These are phyloP conservation scores for Drosophila leonis DNA, from an alignment of 2,888 invertebrate species.

Conservation along the genomic window DNA sequence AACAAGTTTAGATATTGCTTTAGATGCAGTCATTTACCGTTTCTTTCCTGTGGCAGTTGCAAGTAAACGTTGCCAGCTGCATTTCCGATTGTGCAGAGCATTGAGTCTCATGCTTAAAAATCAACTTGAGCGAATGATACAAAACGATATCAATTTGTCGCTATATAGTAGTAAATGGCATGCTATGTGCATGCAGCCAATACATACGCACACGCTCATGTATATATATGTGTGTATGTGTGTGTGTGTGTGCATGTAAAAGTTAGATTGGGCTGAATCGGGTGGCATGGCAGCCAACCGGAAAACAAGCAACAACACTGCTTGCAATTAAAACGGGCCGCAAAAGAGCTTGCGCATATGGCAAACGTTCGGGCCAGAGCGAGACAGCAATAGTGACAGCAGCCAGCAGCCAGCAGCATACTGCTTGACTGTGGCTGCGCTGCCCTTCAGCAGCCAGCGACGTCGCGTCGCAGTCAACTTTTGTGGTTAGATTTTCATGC, in stretches of 20 bases:
- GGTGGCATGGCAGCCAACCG: conserved; percentile 79
- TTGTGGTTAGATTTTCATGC: conserved; percentile 77
- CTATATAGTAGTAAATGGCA: conserved; percentile 71
- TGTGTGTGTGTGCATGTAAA: conserved; percentile 4
- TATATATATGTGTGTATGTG: not conserved
- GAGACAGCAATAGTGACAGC: conserved; percentile 58
- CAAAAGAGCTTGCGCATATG: conserved; percentile 38
- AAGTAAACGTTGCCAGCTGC: conserved; percentile 32
- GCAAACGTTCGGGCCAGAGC: conserved; percentile 23
- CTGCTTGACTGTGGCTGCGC: conserved; percentile 8
- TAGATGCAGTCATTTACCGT: conserved; percentile 6
- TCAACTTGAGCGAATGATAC: conserved; percentile 80
- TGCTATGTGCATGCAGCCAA: conserved; percentile 30
- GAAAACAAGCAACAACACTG: conserved; percentile 84
- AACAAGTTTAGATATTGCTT: not conserved
- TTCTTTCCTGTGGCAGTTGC: conserved; percentile 8
- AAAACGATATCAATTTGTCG: conserved; percentile 80
- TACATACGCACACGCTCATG: conserved; percentile 2
- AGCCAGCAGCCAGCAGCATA: conserved; percentile 32
- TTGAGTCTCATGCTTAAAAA: conserved; percentile 72
- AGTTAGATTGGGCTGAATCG: conserved; percentile 12
- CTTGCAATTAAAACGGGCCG: conserved; percentile 67
- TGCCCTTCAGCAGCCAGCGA: conserved; percentile 36
- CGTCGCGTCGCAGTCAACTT: conserved; percentile 36
- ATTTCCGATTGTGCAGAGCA: conserved; percentile 46